These are phyloP conservation scores for Drosophila virilis DNA, from an alignment of 1,140 invertebrate genomes.

Conservation along the genomic window DNA sequence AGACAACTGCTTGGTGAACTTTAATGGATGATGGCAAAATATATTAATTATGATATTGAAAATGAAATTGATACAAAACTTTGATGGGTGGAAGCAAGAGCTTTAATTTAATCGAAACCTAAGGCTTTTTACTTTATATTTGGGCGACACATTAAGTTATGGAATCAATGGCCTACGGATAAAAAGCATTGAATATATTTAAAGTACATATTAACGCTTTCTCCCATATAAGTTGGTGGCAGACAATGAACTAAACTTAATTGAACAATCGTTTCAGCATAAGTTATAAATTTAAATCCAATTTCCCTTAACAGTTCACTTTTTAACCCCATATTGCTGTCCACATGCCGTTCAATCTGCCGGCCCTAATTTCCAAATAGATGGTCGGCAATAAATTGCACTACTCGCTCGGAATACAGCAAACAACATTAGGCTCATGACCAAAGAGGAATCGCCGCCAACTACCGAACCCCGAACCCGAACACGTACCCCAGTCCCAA, in stretches of 20 bases:
- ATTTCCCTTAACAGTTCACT: background rate
- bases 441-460: background rate
- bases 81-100: background rate
- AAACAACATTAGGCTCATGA: slow-evolving; percentile 17
- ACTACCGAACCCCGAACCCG: background rate
- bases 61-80: slow-evolving; percentile 4
- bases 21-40: slow-evolving; percentile 12
- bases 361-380: background rate
- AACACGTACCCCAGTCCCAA: background rate
- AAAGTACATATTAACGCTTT: too few species aligned
- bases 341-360: background rate
- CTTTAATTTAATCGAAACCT: background rate
- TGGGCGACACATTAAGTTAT: background rate
- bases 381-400: slow-evolving; percentile 6
- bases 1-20: slow-evolving; percentile 8
- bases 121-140: background rate
- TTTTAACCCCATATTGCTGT: background rate
- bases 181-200: too few species aligned
- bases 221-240: too few species aligned
- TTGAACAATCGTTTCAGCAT: background rate
- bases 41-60: slow-evolving; percentile 21
- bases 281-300: background rate
- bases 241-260: background rate
- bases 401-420: background rate
- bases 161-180: too few species aligned